These are phyloP conservation scores for Falco concolor DNA, from an alignment of 2,797 vertebrate species.

Conservation along the genomic window DNA sequence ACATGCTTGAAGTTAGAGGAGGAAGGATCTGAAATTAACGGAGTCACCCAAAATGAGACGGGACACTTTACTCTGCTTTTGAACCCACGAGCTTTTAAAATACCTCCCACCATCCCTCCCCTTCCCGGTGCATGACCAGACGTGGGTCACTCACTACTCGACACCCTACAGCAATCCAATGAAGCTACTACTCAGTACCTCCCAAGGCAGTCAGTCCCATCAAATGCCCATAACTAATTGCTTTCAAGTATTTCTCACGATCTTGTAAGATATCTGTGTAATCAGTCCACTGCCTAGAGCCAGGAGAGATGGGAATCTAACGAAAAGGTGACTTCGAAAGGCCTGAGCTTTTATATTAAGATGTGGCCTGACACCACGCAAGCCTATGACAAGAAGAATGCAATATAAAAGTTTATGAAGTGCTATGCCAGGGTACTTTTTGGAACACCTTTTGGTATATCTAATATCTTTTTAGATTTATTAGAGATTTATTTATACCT, in stretches of 20 bases:
- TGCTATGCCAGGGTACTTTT: neutral
- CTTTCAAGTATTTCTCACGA: neutral
- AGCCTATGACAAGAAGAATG: neutral
- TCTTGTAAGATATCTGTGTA: neutral
- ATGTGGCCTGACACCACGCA: too few species aligned
- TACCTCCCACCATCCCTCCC: neutral
- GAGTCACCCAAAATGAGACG: neutral
- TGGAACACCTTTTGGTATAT: neutral
- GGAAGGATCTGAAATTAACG: neutral
- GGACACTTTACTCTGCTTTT: neutral
- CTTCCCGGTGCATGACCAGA: accelerated
- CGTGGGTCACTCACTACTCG: accelerated
- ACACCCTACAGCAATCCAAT: neutral
- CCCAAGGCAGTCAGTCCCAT: neutral
- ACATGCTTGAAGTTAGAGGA: neutral
- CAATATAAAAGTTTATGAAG: neutral
- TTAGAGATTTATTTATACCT: neutral
- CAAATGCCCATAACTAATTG: neutral
- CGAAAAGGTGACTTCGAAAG: neutral
- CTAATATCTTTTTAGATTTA: neutral
- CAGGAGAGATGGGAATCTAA: neutral
- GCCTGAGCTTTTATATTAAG: neutral
- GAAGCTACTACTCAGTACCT: neutral
- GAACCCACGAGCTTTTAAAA: neutral
- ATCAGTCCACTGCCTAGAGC: neutral